Evolutionary conservation across 2,888 invertebrate genomes (phyloP).

Genomic region (Coenonympha arcania): DNA sequence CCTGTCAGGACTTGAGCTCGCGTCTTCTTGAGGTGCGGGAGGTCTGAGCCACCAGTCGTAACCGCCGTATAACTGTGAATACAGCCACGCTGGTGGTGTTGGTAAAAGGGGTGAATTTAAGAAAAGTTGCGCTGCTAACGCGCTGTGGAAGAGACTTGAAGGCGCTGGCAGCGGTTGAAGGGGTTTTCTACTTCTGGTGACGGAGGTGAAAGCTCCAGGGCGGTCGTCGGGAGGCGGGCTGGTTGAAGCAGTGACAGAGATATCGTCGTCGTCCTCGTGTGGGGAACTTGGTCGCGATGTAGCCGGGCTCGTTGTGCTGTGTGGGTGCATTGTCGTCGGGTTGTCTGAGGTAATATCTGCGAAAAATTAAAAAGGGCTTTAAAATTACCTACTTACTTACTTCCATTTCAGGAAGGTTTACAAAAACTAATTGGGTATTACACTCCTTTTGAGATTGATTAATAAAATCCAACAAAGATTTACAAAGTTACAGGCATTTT

Average conservation of each 20-base stretch:
- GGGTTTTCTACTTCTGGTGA: constrained; percentile 61
- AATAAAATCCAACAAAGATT: too few relatives aligned
- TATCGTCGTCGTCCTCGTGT: constrained; percentile 76
- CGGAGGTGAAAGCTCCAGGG: constrained; percentile 73
- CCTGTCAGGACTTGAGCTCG: constrained; percentile 60
- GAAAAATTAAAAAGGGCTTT: too few relatives aligned
- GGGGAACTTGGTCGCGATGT: constrained; percentile 76
- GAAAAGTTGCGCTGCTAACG: constrained; percentile 80
- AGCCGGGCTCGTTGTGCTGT: constrained; percentile 81
- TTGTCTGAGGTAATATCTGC: constrained; percentile 61
- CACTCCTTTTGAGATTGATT: too few relatives aligned
- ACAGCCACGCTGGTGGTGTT: constrained; percentile 84
- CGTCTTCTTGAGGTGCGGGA: constrained; percentile 59
- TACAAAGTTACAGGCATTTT: too few relatives aligned
- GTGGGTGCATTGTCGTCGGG: constrained; percentile 72
- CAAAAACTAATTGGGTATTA: too few relatives aligned
- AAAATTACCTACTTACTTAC: too few relatives aligned
- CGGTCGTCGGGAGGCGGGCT: constrained; percentile 70
- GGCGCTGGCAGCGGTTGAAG: constrained; percentile 63
- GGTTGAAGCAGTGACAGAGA: constrained; percentile 77
- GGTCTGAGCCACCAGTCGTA: constrained; percentile 80
- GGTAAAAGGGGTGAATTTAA: constrained; percentile 83
- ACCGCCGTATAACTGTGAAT: constrained; percentile 82
- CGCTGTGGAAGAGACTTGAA: constrained; percentile 67
- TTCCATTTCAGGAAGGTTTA: too few relatives aligned